These are phyloP conservation scores for Poecilia picta DNA, from an alignment of 2,797 vertebrate genomes.

Conservation along the genomic window DNA sequence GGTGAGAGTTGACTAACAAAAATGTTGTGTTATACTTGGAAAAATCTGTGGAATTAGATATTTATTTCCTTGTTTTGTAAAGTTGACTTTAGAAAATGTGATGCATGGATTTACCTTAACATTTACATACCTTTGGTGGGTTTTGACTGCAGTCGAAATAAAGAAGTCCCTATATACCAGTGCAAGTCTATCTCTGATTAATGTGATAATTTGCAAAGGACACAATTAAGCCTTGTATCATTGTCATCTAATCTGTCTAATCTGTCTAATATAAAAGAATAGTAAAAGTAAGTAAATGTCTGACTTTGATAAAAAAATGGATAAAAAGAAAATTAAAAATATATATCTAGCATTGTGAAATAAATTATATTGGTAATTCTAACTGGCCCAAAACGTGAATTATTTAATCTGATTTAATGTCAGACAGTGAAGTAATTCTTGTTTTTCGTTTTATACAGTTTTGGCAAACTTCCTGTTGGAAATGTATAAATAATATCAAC, in stretches of 20 bases:
- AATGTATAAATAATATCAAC: background rate
- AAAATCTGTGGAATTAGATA: constrained; percentile 24
- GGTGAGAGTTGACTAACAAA: constrained; percentile 23
- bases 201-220: background rate
- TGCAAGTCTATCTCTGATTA: background rate
- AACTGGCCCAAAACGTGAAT: background rate
- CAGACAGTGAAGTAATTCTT: background rate
- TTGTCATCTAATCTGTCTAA: background rate
- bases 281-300: background rate
- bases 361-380: background rate
- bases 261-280: background rate
- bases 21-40: constrained; percentile 27
- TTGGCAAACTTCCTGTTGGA: background rate
- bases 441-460: background rate
- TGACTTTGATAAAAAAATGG: background rate
- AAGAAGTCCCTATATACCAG: constrained; percentile 33
- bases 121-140: constrained; percentile 28
- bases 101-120: background rate
- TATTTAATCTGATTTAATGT: background rate
- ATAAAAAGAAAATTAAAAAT: background rate
- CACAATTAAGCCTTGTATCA: too few relatives aligned
- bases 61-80: constrained; percentile 44
- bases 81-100: constrained; percentile 32
- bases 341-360: background rate
- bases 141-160: constrained; percentile 57